Base-by-base conservation (phyloP, 2,888 invertebrate species). In the Mamestra brassicae region DNA sequence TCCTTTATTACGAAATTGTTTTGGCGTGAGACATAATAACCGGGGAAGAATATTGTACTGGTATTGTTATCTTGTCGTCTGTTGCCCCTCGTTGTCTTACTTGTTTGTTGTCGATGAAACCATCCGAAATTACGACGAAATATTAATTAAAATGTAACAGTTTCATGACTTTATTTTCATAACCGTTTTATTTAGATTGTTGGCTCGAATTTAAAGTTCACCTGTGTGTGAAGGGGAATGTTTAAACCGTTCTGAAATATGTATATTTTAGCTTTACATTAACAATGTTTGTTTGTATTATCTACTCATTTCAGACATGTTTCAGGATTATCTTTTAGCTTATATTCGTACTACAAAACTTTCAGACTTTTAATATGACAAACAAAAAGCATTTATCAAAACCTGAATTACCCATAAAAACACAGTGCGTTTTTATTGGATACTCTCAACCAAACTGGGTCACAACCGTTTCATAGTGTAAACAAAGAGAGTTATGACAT, bases 1-100 rank as follows among this genome's bases (percentile, higher is more conserved):
- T 78, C 81, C 68, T 69, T 85, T 84, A 85, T 81, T 79, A 68
- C 70, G 69, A 81, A 80, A 78, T 81, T 80, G 76, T 81, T 83
- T 82, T 38, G 77, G 67, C 60, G 66, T 79, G 73, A 78, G 68
- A 78, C 74, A 76, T 79, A 77, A 87, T 80, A 81, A 69, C 76
- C 8, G 67, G 58, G 45, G 65, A 71, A 68, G 68, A 76, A 75
- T 78, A 83, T 76, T 76, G 77, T 65, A 73, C 70, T 61, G 76
- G 52, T 76, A 72, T 82, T 85, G 75, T 86, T 83, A 80, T 66
- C 69, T 74, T 71, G 57, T 62, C 60, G 61, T 45, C 58, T 77
- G 55, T 26, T 76, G 45, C 54, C 54, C 57, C 57, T 75, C 54
- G 62, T 55, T 47, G 62, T 36, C 50, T 50, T 8, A 47, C 55